A percentile compares a stretch with the other conserved stretches of the same genome.
phyloP scores from a whole-genome alignment of 2,113 vertebrate genomes.

The Sialia sialis region DNA sequence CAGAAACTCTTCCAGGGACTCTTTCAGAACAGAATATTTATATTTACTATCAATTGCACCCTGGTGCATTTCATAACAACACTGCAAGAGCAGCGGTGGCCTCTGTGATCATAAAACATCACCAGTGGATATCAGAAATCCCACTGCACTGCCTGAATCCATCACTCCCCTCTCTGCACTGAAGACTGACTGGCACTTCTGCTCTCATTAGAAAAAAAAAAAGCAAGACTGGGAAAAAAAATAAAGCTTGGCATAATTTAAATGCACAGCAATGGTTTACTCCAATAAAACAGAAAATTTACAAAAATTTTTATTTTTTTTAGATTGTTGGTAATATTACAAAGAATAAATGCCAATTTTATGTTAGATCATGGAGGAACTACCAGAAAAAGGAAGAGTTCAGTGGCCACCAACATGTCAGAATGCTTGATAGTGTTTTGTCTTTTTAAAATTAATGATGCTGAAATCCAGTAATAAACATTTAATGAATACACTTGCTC shows the following conservation, averaged over 20 bases:
- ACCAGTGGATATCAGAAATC: not conserved
- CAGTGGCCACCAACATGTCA: not conserved
- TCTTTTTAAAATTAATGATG: not conserved
- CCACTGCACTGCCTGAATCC: not conserved
- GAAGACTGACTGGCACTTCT: not conserved
- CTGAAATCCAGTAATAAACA: not conserved
- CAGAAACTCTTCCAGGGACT: not conserved
- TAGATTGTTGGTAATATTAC: not conserved
- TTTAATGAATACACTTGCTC: not conserved
- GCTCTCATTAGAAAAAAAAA: not conserved
- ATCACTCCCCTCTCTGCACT: not conserved
- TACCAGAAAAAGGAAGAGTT: not conserved
- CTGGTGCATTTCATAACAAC: not conserved
- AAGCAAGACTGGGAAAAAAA: rapidly evolving
- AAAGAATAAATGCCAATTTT: not conserved
- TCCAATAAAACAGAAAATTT: not conserved
- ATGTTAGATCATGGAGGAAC: not conserved
- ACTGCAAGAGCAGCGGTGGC: not conserved
- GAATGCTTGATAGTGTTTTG: not conserved
- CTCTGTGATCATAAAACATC: rapidly evolving
- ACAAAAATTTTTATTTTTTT: not conserved
- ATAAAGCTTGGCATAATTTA: not conserved
- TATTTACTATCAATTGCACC: no score
- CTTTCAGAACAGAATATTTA: not conserved
- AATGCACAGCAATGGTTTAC: not conserved